phyloP scores from a whole-genome alignment of 2,797 vertebrate genomes.

The Percopsis omiscomaycus region DNA sequence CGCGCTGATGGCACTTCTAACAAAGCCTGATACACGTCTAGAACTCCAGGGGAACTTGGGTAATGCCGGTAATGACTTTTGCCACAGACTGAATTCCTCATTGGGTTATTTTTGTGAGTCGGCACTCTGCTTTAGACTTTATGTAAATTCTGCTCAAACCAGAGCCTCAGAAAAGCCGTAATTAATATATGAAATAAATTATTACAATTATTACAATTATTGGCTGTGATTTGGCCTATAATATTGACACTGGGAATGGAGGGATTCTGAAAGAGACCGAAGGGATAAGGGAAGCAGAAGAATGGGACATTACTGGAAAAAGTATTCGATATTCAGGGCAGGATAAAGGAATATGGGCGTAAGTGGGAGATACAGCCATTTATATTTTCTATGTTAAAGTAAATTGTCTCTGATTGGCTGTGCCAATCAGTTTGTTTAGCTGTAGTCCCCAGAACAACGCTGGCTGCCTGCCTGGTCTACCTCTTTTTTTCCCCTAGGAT shows the following conservation, averaged over 20 bases:
- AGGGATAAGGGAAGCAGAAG: neutral
- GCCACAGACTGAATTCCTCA: slow-evolving; percentile 30
- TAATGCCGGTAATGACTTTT: slow-evolving; percentile 22
- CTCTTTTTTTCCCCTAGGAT: slow-evolving; percentile 58
- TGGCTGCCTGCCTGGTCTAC: slow-evolving; percentile 39
- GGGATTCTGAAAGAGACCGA: too few relatives aligned
- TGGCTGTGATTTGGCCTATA: neutral
- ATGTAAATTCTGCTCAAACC: slow-evolving; percentile 12
- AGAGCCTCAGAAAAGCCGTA: slow-evolving; percentile 6
- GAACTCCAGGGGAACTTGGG: slow-evolving; percentile 27
- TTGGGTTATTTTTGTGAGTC: slow-evolving; percentile 40
- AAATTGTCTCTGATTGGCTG: slow-evolving; percentile 13
- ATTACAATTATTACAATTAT: slow-evolving; percentile 5
- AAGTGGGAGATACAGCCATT: neutral
- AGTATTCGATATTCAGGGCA: neutral
- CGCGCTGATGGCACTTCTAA: slow-evolving; percentile 21
- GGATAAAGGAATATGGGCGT: neutral
- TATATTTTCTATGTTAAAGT: neutral
- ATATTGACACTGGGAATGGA: neutral
- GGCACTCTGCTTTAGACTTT: slow-evolving; percentile 13
- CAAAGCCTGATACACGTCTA: slow-evolving; percentile 4
- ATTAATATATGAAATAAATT: too few relatives aligned
- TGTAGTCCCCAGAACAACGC: slow-evolving; percentile 20
- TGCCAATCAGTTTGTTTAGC: slow-evolving; percentile 4
- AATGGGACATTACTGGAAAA: neutral